These are phyloP conservation scores for Euphydryas editha DNA, from an alignment of 2,888 invertebrate genomes.

Conservation along the genomic window DNA sequence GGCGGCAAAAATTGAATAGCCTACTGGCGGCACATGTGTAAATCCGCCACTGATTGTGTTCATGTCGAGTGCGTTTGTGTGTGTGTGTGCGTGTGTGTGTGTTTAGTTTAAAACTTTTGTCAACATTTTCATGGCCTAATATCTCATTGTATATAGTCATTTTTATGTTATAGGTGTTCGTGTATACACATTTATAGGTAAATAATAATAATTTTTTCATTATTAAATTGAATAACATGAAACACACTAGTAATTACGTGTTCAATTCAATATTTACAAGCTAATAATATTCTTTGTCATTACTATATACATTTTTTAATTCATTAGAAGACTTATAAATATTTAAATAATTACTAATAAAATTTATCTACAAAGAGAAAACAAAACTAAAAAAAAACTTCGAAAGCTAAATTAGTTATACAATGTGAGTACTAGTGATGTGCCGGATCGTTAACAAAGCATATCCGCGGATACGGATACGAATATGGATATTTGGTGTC, in stretches of 20 bases:
- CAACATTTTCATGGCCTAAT: conserved; percentile 1
- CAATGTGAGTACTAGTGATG: no score
- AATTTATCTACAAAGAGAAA: no score
- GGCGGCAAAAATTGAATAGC: no score
- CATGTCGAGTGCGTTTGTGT: neutral
- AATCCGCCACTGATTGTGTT: no score
- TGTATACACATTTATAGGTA: conserved; percentile 73
- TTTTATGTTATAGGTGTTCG: conserved; percentile 64
- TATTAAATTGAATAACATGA: conserved; percentile 9
- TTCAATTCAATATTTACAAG: neutral
- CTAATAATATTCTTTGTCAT: neutral
- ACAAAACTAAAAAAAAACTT: no score
- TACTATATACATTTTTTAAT: neutral
- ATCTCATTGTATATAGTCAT: conserved; percentile 27
- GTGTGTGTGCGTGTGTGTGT: neutral
- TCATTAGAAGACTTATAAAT: no score
- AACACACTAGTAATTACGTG: neutral
- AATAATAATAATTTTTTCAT: conserved; percentile 44
- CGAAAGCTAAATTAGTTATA: no score
- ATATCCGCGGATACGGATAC: no score
- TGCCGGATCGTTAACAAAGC: no score
- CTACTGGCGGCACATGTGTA: no score
- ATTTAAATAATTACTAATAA: no score
- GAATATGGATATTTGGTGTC: no score
- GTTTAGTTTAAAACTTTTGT: conserved; percentile 7